phyloP scores from a whole-genome alignment of 2,113 vertebrate genomes.

The Thymallus thymallus region DNA sequence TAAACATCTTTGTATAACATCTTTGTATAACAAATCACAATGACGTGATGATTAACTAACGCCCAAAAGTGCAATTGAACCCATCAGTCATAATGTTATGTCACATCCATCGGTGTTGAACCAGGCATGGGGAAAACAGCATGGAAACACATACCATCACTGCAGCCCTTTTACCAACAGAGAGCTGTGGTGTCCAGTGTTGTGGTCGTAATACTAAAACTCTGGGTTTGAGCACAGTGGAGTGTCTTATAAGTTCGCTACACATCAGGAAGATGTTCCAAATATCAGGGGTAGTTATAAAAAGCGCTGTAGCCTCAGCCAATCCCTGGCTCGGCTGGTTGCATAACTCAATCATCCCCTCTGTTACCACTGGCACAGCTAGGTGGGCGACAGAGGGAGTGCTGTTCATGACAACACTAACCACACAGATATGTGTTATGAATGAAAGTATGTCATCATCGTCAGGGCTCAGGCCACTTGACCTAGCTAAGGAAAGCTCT shows the following conservation, averaged over 20 bases:
- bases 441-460: background rate
- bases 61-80: background rate
- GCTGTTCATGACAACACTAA: background rate
- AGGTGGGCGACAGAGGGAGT: constrained; percentile 19
- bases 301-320: constrained; percentile 32
- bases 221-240: background rate
- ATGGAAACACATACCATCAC: background rate
- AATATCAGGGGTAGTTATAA: constrained; percentile 36
- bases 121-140: background rate
- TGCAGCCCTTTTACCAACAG: background rate
- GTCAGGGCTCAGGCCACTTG: too few species aligned
- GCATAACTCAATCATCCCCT: constrained; percentile 52
- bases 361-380: constrained; percentile 17
- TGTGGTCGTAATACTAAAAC: background rate
- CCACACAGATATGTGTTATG: background rate
- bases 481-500: too few species aligned
- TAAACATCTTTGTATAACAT: background rate
- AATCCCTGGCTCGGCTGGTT: constrained; percentile 47
- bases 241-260: background rate
- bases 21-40: background rate
- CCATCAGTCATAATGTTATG: background rate
- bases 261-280: constrained; percentile 23
- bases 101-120: background rate
- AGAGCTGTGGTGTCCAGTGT: background rate
- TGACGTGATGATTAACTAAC: background rate